phyloP scores from a whole-genome alignment of 2,113 vertebrate genomes.

The Anguilla japonica region DNA sequence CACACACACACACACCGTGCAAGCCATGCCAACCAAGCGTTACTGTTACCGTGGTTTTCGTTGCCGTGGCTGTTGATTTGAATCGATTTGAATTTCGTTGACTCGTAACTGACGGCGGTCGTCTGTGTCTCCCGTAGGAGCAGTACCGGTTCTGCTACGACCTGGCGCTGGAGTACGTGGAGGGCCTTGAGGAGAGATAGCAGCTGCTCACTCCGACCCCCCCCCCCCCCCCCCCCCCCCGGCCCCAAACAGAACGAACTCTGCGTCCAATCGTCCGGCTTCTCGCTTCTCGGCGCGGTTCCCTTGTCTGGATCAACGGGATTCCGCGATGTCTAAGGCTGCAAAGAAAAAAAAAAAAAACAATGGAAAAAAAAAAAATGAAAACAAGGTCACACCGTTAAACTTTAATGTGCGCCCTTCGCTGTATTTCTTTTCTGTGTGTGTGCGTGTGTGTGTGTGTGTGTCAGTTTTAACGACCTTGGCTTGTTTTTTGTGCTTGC shows the following conservation, averaged over 20 bases:
- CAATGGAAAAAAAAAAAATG: not conserved
- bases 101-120: too few relatives aligned
- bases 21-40: too few relatives aligned
- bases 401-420: slow-evolving; percentile 15
- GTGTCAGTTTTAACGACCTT: slow-evolving; percentile 28
- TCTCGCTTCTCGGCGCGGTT: not conserved
- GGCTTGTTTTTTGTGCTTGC: slow-evolving; percentile 42
- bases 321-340: not conserved
- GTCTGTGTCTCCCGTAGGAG: slow-evolving; percentile 54
- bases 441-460: slow-evolving; percentile 1
- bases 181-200: slow-evolving; percentile 73
- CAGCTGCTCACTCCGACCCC: slow-evolving; percentile 34
- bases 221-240: not conserved
- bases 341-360: not conserved
- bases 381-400: slow-evolving; percentile 12
- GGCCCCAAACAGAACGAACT: not conserved
- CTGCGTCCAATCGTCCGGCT: not conserved
- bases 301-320: not conserved
- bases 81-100: too few relatives aligned
- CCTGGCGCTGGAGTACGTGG: slow-evolving; percentile 73
- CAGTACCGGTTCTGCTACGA: slow-evolving; percentile 79
- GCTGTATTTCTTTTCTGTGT: slow-evolving; percentile 29
- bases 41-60: not conserved
- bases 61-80: not conserved
- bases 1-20: too few relatives aligned